Conservation (phyloP, 37 sponge, comb jelly and placozoan genomes). For the Oopsacas minuta region DNA sequence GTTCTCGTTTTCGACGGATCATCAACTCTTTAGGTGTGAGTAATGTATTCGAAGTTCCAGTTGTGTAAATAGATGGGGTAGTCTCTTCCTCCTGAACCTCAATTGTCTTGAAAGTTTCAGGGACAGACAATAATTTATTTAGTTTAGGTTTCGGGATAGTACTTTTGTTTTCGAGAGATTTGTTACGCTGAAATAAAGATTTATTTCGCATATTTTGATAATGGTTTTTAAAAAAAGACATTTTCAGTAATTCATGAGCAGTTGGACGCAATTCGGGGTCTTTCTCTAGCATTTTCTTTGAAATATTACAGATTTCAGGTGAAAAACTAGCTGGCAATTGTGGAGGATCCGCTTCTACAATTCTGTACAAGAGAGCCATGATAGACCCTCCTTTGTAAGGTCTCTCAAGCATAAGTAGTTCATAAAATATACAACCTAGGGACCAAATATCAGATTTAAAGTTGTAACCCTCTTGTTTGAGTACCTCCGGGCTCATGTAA, state of each 20-base stretch:
- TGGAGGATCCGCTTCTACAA: slow-evolving; percentile 66
- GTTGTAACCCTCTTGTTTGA: slow-evolving; percentile 89
- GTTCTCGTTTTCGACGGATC: neutral
- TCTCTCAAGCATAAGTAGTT: slow-evolving; percentile 68
- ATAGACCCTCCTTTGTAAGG: slow-evolving; percentile 72
- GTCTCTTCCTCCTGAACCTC: neutral
- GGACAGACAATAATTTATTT: neutral
- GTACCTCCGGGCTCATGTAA: slow-evolving; percentile 98
- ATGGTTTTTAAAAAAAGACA: slow-evolving; percentile 51
- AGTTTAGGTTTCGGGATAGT: neutral
- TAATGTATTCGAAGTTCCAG: neutral
- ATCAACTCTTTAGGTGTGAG: neutral
- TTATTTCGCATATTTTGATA: slow-evolving; percentile 22
- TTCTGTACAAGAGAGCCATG: slow-evolving; percentile 73
- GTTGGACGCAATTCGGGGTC: slow-evolving; percentile 62
- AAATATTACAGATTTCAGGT: slow-evolving; percentile 36
- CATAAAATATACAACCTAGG: slow-evolving; percentile 79
- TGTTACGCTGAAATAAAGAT: neutral
- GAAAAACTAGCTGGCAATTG: slow-evolving; percentile 49
- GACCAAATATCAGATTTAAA: slow-evolving; percentile 97
- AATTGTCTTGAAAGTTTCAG: neutral
- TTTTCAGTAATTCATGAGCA: slow-evolving; percentile 65
- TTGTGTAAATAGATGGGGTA: neutral
- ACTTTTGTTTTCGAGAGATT: neutral
- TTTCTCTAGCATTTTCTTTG: slow-evolving; percentile 65